Conservation (phyloP, 2,113 vertebrate species). For the human region DNA sequence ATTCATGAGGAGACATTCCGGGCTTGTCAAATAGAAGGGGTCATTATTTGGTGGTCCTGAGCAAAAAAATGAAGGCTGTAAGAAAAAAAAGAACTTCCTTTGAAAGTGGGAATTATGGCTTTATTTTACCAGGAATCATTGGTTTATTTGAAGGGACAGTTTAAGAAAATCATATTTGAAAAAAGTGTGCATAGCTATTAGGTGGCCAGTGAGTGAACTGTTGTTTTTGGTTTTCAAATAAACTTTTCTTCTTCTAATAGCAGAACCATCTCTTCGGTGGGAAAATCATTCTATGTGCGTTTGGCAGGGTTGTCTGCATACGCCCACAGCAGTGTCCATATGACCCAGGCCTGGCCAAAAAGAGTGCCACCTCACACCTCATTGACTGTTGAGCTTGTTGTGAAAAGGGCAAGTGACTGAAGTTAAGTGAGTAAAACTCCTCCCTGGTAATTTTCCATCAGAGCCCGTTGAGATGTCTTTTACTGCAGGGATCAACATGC, state of each 20-base stretch:
- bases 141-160: not conserved
- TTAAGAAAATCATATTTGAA: not conserved
- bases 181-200: not conserved
- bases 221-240: not conserved
- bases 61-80: not conserved
- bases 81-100: not conserved
- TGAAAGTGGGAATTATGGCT: not conserved
- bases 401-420: not conserved
- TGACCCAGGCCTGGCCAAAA: not conserved
- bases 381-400: not conserved
- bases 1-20: not conserved
- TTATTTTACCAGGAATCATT: not conserved
- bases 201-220: not conserved
- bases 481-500: not conserved
- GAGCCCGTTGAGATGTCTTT: not conserved
- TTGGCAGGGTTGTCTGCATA: not conserved
- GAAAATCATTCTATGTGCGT: not conserved
- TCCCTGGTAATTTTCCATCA: not conserved
- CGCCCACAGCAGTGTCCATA: rapidly evolving
- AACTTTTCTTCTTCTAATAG: not conserved
- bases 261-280: not conserved
- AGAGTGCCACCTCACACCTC: not conserved
- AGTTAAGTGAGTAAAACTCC: not conserved
- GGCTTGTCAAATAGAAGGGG: not conserved
- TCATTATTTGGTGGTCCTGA: not conserved